Percentiles rank a stretch among this genome's conserved stretches.
Conservation (phyloP, 2,797 vertebrate genomes). For the Champsocephalus gunnari region DNA sequence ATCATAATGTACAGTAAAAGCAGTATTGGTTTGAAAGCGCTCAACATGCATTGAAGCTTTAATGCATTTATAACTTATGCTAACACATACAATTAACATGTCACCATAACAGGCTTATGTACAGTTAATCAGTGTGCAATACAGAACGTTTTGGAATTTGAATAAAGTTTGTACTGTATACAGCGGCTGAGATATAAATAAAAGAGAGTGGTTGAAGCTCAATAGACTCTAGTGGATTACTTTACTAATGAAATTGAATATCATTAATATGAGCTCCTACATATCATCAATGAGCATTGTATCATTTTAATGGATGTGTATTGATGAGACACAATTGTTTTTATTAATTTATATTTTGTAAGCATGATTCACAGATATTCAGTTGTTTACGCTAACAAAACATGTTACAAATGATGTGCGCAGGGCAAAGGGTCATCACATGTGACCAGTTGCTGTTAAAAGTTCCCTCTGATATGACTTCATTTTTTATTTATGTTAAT, state of each 20-base stretch:
- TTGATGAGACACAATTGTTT: too few species aligned
- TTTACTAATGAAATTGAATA: constrained; percentile 38
- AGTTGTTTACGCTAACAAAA: neutral
- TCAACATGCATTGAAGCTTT: constrained; percentile 30
- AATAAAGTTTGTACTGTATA: constrained; percentile 65
- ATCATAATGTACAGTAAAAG: constrained; percentile 37
- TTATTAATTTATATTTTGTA: neutral
- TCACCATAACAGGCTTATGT: constrained; percentile 54
- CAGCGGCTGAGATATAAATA: constrained; percentile 45
- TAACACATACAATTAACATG: constrained; percentile 45
- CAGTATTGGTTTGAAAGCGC: constrained; percentile 38
- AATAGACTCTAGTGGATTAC: constrained; percentile 21
- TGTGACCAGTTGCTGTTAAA: neutral
- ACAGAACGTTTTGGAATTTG: constrained; percentile 42
- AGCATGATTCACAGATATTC: neutral
- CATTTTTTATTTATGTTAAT: neutral
- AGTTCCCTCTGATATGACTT: neutral
- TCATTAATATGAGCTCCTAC: constrained; percentile 17
- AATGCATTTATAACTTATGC: constrained; percentile 34
- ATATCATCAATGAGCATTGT: neutral
- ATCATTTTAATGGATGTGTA: neutral
- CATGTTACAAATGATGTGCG: neutral
- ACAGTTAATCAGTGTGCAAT: constrained; percentile 58
- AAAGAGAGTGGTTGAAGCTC: constrained; percentile 15
- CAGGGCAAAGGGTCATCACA: neutral